These are phyloP conservation scores for Zaprionus davidi DNA, from an alignment of 1,140 invertebrate species.

Conservation along the genomic window DNA sequence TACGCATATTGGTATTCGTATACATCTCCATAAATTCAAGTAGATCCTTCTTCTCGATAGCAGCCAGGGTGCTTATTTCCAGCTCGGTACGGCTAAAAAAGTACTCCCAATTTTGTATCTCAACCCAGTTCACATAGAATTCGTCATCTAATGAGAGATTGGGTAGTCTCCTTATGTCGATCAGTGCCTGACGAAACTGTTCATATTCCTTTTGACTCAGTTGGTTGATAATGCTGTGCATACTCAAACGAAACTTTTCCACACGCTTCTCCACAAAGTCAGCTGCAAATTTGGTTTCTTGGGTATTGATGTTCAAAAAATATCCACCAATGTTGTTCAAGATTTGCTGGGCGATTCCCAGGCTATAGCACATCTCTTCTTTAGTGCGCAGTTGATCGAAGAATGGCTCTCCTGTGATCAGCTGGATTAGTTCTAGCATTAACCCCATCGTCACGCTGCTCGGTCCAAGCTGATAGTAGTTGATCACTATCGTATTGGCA, in stretches of 20 bases:
- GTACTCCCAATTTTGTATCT: conserved; percentile 88
- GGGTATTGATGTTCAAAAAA: conserved; percentile 89
- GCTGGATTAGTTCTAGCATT: conserved; percentile 90
- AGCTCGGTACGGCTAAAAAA: conserved; percentile 87
- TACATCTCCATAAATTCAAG: conserved; percentile 39
- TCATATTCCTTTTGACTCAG: conserved; percentile 87
- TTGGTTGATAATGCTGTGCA: conserved; percentile 86
- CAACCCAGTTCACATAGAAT: conserved; percentile 89
- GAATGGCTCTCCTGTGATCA: conserved; percentile 92
- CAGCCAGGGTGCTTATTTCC: conserved; percentile 35
- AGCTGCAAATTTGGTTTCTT: conserved; percentile 89
- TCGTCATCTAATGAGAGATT: conserved; percentile 92
- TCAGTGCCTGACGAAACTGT: conserved; percentile 87
- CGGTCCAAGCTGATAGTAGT: conserved; percentile 93
- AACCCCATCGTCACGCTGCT: conserved; percentile 87
- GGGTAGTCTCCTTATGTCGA: conserved; percentile 88
- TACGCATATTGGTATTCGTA: conserved; percentile 44
- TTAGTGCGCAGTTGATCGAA: conserved; percentile 94
- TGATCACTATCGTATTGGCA: conserved; percentile 92
- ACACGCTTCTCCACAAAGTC: conserved; percentile 90
- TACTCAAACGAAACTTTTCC: conserved; percentile 89
- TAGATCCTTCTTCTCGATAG: conserved; percentile 31
- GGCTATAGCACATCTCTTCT: conserved; percentile 95
- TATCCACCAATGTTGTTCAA: conserved; percentile 89
- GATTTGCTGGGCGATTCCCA: conserved; percentile 87